A percentile compares a stretch with the other conserved stretches of the same genome.
Evolutionary conservation across 2,797 vertebrate species (phyloP).

Genomic region (Bradypodion pumilum): DNA sequence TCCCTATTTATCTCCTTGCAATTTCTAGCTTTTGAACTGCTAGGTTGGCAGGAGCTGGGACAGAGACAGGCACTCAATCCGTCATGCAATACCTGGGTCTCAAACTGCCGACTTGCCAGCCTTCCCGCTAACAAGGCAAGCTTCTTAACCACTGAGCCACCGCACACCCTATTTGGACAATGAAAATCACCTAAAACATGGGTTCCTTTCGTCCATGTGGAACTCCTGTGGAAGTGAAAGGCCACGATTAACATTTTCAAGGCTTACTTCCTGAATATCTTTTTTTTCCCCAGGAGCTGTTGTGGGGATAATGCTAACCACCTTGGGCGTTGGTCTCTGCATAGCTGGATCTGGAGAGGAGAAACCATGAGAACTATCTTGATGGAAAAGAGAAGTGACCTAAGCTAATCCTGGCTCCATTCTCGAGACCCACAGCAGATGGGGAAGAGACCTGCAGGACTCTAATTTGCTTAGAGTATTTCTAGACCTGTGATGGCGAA

Average conservation of each 20-base stretch:
- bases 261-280: not conserved
- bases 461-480: too few relatives aligned
- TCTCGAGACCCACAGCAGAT: not conserved
- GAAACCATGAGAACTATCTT: not conserved
- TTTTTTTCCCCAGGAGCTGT: constrained; percentile 76
- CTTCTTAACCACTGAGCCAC: too few relatives aligned
- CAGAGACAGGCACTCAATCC: too few relatives aligned
- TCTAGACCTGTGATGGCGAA: too few relatives aligned
- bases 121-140: too few relatives aligned
- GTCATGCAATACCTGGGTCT: too few relatives aligned
- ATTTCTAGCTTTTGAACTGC: too few relatives aligned
- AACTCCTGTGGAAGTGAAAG: not conserved
- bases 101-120: too few relatives aligned
- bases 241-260: not conserved
- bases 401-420: fast-evolving
- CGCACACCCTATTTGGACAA: not conserved
- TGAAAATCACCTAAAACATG: not conserved
- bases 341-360: constrained; percentile 78
- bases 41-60: too few relatives aligned
- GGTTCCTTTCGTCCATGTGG: not conserved
- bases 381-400: not conserved
- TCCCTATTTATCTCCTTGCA: too few relatives aligned
- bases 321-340: constrained; percentile 85
- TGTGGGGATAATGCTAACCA: constrained; percentile 86
- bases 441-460: not conserved